These are phyloP conservation scores for Leucania comma DNA, from an alignment of 2,888 invertebrate genomes.

Conservation along the genomic window DNA sequence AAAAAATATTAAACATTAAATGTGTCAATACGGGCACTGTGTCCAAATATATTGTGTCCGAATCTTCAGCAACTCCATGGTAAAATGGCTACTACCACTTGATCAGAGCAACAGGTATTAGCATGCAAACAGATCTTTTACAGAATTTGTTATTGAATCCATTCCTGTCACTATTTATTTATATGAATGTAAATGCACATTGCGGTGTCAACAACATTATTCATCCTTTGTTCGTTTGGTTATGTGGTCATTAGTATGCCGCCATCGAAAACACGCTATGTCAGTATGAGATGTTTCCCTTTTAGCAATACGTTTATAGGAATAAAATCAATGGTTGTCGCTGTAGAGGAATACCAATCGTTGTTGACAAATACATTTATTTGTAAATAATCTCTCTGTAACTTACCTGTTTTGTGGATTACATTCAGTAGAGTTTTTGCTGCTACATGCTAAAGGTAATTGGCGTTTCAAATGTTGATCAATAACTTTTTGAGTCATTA, in stretches of 20 bases:
- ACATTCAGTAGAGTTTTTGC: slow-evolving; percentile 5
- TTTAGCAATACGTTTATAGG: slow-evolving; percentile 34
- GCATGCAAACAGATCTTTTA: slow-evolving; percentile 6
- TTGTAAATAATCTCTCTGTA: slow-evolving; percentile 10
- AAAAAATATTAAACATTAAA: too few relatives aligned
- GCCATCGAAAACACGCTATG: slow-evolving; percentile 48
- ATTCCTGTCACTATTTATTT: slow-evolving; percentile 18
- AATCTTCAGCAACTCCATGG: too few relatives aligned
- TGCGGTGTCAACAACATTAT: slow-evolving; percentile 36
- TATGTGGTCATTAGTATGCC: slow-evolving; percentile 66
- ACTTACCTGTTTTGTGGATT: slow-evolving; percentile 1
- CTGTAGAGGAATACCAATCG: slow-evolving; percentile 31
- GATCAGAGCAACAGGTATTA: background rate
- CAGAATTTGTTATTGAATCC: slow-evolving; percentile 2
- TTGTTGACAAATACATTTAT: slow-evolving; percentile 16
- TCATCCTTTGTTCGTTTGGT: slow-evolving; percentile 62
- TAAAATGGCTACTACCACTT: background rate
- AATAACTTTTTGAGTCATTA: slow-evolving; percentile 15
- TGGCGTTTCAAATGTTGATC: slow-evolving; percentile 14
- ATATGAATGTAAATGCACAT: slow-evolving; percentile 27
- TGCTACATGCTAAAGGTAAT: slow-evolving; percentile 8
- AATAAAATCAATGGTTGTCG: slow-evolving; percentile 25
- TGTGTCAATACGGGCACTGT: too few relatives aligned
- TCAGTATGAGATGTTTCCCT: slow-evolving; percentile 40
- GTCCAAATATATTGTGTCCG: too few relatives aligned